Base-by-base conservation (phyloP, 2,888 invertebrate species). In the Hydropsyche betteni region DNA sequence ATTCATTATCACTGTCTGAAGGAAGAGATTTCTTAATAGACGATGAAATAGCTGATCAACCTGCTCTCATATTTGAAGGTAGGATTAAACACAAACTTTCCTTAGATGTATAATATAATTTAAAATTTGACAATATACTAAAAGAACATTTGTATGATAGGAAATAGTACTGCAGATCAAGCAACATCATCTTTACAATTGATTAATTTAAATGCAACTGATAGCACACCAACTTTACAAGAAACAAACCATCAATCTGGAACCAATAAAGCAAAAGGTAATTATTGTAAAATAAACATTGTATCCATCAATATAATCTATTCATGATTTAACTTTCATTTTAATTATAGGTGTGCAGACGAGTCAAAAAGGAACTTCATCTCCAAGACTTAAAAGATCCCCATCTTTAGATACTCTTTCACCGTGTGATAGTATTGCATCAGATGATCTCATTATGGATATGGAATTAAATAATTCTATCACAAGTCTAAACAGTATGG, bases 41-140 rank as follows among this genome's bases (percentile, higher is more conserved):
- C 81, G 96, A 96, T 81, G 96, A 96, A 84, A 96, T 96, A 77
- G 94, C 94, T 58, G 96, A 96, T 85, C 96, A 96, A 82, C 96
- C 96, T 10, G 95, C 92, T 0, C 83, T 96, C 79, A 88, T 94
- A 12, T 94, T 94, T 81, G 91, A 92, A 82, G 92, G 92, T 84
- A 88, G 12, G 34, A 3, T 44, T 44, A 1, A 44, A 44, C 6
- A 44, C 10, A 44, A 24, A 5, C 61, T 38, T 68, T 38, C 50
- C 34, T 38, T 68, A 33, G 1, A 24, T 24, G 24, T 2, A 24
- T 24, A 2, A 68, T 36, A 38, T 52, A 52, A 12, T 14, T 2
- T n/a, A 2, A 52, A 52, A 53, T 71, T 50, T 10, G 74, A 24
- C 24, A 72, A 68, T 69, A 8, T 44, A 44, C 50, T 75, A 76